Evolutionary conservation across 1,140 invertebrate species (phyloP), one percentile per base, ranked within the genome.

Genomic region (Temnothorax nylanderi): DNA sequence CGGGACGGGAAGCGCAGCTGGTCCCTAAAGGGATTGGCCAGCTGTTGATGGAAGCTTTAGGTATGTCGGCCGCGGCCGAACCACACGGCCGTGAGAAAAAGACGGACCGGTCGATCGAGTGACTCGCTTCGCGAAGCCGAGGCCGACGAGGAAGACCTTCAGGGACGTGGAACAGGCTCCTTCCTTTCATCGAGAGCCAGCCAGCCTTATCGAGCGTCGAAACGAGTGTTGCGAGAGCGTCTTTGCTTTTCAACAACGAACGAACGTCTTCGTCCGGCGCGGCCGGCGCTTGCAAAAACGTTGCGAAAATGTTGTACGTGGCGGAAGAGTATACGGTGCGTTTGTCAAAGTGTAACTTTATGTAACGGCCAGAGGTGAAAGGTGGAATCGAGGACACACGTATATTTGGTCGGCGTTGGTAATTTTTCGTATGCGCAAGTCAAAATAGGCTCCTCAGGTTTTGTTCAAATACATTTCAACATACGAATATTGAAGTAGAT

Each of bases 11-110:
- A 90, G 75, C 72, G 92, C 93, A 94, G 93, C 93, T 94, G 93
- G 92, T 89, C 65, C 77, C 82, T 75, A 77, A 89, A 92, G 93
- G 91, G 90, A 93, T 94, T 90, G 91, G 92, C 91, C 93, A 93
- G 93, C 93, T 94, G 93, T 94, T 92, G 92, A 93, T 92, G 88
- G 91, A 93, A 92, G 91, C 91, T 92, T 92, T 93, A 90, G 92
- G 88, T 91, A 91, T 91, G 88, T 92, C 88, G 86, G 88, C 64
- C 85, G 85, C 87, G 67, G 80, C 26, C 84, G 81, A 92, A 81
- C 86, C 87, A 91, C 87, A 91, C 89, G 88, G 89, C 86, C 92
- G 92, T 93, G 93, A 93, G 92, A 93, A 93, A 93, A 92, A 89
- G 92, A 93, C 89, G 90, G 75, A 62, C 51, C 54, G 72, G 77